Conservation (phyloP, 2,797 vertebrate genomes). For the Luscinia megarhynchos region DNA sequence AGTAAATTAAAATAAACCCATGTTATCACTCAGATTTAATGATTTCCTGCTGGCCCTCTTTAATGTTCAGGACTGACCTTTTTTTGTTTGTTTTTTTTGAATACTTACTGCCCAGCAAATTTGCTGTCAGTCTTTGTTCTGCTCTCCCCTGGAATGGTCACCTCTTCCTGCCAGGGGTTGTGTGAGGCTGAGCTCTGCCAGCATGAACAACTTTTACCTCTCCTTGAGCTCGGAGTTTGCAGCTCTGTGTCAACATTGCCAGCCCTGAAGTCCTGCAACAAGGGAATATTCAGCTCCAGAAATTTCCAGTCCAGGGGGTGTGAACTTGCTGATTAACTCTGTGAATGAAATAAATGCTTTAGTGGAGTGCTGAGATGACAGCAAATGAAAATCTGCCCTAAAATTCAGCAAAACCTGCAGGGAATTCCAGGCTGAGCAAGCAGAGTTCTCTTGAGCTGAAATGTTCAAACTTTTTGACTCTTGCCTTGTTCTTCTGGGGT, state of each 20-base stretch:
- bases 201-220: background rate
- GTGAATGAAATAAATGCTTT: background rate
- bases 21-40: slow-evolving; percentile 29
- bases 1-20: slow-evolving; percentile 49
- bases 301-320: background rate
- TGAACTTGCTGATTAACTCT: slow-evolving; percentile 18
- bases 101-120: background rate
- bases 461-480: background rate
- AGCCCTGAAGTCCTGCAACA: background rate
- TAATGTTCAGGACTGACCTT: background rate
- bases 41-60: slow-evolving; percentile 30
- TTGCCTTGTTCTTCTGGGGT: background rate
- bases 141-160: background rate
- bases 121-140: background rate
- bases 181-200: background rate
- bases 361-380: background rate
- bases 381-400: background rate
- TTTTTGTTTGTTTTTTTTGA: background rate
- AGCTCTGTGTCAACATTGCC: background rate
- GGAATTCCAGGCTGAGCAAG: background rate
- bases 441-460: background rate
- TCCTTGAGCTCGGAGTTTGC: background rate
- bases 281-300: background rate
- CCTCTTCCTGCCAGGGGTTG: background rate
- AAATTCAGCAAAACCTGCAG: background rate